These are phyloP conservation scores for Abramis brama DNA, from an alignment of 2,113 vertebrate species.

Conservation along the genomic window DNA sequence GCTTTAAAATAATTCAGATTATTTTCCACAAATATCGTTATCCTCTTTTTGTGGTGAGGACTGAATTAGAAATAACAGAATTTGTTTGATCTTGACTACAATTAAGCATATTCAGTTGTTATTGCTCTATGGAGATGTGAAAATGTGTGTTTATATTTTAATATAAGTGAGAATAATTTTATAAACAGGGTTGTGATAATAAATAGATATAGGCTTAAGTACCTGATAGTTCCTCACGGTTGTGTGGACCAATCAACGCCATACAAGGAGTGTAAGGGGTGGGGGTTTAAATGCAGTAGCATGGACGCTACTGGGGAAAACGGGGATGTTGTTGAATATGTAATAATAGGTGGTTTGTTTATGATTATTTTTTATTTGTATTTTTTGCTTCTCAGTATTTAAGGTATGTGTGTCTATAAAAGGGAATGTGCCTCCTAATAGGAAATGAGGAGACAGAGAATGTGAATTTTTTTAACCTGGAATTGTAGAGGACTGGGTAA, in stretches of 20 bases:
- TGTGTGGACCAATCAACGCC: too few species aligned
- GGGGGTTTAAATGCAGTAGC: too few species aligned
- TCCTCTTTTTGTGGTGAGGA: background rate
- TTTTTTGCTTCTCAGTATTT: background rate
- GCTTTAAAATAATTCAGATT: background rate
- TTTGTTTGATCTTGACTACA: too few species aligned
- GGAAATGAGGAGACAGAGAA: background rate
- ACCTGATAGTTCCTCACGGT: too few species aligned
- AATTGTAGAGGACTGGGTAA: constrained; percentile 12
- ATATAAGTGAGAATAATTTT: background rate
- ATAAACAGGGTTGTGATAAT: background rate
- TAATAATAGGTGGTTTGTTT: background rate
- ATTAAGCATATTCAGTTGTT: too few species aligned
- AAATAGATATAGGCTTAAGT: too few species aligned
- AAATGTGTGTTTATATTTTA: background rate
- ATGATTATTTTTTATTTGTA: background rate
- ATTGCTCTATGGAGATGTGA: too few species aligned
- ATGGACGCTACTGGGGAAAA: too few species aligned
- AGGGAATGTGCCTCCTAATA: background rate
- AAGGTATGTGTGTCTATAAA: background rate
- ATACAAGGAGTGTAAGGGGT: too few species aligned
- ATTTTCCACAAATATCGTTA: background rate
- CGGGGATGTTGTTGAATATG: background rate
- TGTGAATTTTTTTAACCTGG: background rate
- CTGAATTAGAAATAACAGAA: background rate